A percentile compares a stretch with the other conserved stretches of the same genome.
Evolutionary conservation across 2,113 vertebrate species (phyloP).

Genomic region (Carassius gibelio): DNA sequence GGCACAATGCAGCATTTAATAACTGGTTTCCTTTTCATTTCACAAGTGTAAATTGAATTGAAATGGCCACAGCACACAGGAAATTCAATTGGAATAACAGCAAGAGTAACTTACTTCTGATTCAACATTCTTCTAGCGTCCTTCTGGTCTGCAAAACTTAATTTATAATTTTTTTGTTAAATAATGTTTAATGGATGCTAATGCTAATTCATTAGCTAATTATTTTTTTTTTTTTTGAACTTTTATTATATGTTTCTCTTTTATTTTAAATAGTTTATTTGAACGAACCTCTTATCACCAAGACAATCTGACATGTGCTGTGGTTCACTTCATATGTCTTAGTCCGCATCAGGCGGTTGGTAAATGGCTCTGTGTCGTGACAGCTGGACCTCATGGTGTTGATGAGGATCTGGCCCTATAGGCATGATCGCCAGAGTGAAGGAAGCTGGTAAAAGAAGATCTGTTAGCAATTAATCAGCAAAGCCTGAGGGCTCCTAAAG

Average conservation of each 20-base stretch:
- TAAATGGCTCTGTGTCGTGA: background rate
- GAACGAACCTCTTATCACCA: background rate
- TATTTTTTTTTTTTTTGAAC: no score
- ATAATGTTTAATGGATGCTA: no score
- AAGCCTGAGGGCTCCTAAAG: background rate
- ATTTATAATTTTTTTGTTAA: no score
- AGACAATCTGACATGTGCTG: background rate
- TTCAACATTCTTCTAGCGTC: background rate
- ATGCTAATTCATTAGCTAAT: no score
- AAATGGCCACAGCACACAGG: no score
- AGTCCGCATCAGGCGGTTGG: background rate
- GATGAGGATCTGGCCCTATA: slow-evolving; percentile 23
- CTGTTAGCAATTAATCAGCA: slow-evolving; percentile 3
- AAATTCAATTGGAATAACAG: no score
- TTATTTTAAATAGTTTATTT: no score
- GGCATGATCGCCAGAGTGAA: background rate
- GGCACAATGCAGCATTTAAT: background rate
- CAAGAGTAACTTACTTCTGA: no score
- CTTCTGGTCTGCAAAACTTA: no score
- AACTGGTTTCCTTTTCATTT: no score
- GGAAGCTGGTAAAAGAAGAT: background rate
- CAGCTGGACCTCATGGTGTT: slow-evolving; percentile 3
- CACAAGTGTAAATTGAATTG: no score
- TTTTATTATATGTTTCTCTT: no score
- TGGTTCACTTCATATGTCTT: background rate